A percentile compares a stretch with the other conserved stretches of the same genome.
phyloP scores from a whole-genome alignment of 2,888 invertebrate species.

The Trichopoda pennipes region DNA sequence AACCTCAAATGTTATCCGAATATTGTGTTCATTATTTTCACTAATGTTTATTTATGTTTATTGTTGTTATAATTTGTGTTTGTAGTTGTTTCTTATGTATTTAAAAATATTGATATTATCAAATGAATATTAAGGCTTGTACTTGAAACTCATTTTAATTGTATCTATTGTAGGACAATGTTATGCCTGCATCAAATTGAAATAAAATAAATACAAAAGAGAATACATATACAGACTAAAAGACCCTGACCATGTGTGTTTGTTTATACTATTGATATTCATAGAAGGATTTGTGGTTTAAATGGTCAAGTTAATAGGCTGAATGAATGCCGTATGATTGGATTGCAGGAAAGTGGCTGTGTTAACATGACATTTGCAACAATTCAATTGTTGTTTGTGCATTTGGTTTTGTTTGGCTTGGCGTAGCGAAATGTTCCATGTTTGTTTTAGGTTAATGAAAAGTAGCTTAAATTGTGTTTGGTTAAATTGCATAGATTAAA shows the following conservation, averaged over 20 bases:
- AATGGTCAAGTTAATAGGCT: conserved; percentile 60
- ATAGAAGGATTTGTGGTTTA: conserved; percentile 59
- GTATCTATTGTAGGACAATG: not conserved
- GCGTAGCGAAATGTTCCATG: not conserved
- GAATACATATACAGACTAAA: conserved; percentile 28
- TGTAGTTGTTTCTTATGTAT: conserved; percentile 3
- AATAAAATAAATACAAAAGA: conserved; percentile 1
- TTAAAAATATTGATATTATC: conserved; percentile 20
- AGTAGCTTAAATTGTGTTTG: conserved; percentile 15
- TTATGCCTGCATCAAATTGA: conserved; percentile 11
- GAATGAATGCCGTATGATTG: conserved; percentile 34
- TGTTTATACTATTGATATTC: conserved; percentile 43
- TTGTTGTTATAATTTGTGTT: not conserved
- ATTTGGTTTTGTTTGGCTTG: conserved; percentile 6
- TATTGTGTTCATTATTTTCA: not conserved
- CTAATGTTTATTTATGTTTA: not conserved
- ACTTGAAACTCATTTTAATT: conserved; percentile 15
- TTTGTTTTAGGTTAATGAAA: conserved; percentile 39
- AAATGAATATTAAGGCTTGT: conserved; percentile 38
- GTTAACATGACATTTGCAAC: conserved; percentile 57
- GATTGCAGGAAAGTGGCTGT: conserved; percentile 37
- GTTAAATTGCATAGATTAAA: not conserved
- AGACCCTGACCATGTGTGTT: conserved; percentile 53
- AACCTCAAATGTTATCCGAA: not conserved
- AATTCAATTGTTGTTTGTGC: conserved; percentile 36